A percentile compares a stretch with the other conserved stretches of the same genome.
These are phyloP conservation scores for Lepidothrix coronata DNA, from an alignment of 2,113 vertebrate species.

Conservation along the genomic window DNA sequence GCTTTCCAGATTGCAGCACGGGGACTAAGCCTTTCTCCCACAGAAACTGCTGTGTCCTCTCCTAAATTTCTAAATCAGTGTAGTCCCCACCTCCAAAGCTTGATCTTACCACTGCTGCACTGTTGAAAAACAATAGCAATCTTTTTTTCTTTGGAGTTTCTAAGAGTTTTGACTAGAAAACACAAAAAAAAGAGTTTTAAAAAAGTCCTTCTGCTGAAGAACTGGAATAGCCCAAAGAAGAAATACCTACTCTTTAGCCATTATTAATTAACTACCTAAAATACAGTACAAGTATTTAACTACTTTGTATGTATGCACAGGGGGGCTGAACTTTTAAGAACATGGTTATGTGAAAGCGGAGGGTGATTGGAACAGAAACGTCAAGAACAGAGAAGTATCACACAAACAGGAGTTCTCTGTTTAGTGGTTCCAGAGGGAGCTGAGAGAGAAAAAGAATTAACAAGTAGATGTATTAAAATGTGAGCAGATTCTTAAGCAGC, in stretches of 20 bases:
- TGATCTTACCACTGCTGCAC: not conserved
- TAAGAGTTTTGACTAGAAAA: not conserved
- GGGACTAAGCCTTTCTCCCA: not conserved
- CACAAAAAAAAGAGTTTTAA: not conserved
- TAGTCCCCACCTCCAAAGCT: too few relatives aligned
- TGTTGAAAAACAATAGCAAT: not conserved
- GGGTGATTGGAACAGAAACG: not conserved
- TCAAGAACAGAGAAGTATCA: not conserved
- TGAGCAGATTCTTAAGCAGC: not conserved
- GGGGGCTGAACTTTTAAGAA: not conserved
- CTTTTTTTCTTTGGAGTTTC: rapidly evolving
- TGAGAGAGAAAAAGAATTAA: not conserved
- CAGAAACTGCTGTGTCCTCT: not conserved
- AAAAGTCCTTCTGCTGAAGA: not conserved
- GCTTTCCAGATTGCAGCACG: not conserved
- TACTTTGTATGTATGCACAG: not conserved
- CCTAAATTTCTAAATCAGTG: not conserved
- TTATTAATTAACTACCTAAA: not conserved
- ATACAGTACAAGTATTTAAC: not conserved
- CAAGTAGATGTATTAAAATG: not conserved
- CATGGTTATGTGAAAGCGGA: not conserved
- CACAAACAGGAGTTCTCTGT: not conserved
- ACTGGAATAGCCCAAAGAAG: not conserved
- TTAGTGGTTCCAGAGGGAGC: not conserved
- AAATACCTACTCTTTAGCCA: not conserved